phyloP scores from a whole-genome alignment of 2,888 invertebrate genomes.

The Nymphalis c-album region DNA sequence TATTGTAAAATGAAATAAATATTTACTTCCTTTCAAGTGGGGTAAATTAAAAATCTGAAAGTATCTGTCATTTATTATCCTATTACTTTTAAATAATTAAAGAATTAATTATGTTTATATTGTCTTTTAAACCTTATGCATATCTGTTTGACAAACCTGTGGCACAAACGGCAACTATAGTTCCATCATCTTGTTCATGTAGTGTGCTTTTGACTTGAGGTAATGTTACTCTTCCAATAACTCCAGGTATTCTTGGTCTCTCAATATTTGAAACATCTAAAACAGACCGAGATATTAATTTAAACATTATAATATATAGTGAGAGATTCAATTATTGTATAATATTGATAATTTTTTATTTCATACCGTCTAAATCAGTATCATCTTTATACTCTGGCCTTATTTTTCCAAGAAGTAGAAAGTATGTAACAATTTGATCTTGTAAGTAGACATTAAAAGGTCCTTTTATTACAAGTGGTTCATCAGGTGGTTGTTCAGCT shows the following conservation, averaged over 20 bases:
- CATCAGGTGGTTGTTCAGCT: slow-evolving; percentile 78
- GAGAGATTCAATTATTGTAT: not conserved
- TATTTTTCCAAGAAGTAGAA: slow-evolving; percentile 87
- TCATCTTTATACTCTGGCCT: slow-evolving; percentile 68
- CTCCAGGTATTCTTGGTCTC: slow-evolving; percentile 78
- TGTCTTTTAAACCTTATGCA: not conserved
- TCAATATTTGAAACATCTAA: slow-evolving; percentile 87
- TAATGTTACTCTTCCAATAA: slow-evolving; percentile 69
- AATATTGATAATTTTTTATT: too few relatives aligned
- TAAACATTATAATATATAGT: not conserved
- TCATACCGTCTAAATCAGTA: slow-evolving; percentile 84
- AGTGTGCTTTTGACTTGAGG: slow-evolving; percentile 83
- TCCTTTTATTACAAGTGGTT: slow-evolving; percentile 91
- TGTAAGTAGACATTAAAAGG: slow-evolving; percentile 90
- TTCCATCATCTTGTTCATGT: slow-evolving; percentile 96
- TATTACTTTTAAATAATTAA: not conserved
- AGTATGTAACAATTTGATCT: slow-evolving; percentile 89
- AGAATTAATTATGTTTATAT: not conserved
- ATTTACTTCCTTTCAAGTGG: too few relatives aligned
- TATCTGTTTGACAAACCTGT: slow-evolving; percentile 76
- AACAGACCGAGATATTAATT: slow-evolving; percentile 42
- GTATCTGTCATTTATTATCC: not conserved
- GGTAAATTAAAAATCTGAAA: too few relatives aligned
- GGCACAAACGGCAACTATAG: slow-evolving; percentile 92
- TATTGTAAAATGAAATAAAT: too few relatives aligned